These are phyloP conservation scores for Podotricha telesiphe DNA, from an alignment of 2,888 invertebrate species.

Conservation along the genomic window DNA sequence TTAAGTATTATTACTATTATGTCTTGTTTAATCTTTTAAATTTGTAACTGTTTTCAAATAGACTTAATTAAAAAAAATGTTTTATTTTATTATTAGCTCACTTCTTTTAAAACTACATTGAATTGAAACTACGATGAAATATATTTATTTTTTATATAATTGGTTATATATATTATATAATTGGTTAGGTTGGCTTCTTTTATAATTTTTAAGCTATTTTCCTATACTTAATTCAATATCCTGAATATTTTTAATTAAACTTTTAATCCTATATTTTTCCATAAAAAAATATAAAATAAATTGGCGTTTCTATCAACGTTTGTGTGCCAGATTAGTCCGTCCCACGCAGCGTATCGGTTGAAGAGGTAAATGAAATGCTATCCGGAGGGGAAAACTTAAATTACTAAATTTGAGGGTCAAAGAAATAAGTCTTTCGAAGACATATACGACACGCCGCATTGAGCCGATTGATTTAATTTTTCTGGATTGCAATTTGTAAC, in stretches of 20 bases:
- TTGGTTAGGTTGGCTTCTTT: no score
- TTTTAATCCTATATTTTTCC: not conserved
- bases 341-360: conserved; percentile 83
- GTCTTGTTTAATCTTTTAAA: no score
- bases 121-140: not conserved
- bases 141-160: no score
- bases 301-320: conserved; percentile 56
- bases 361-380: conserved; percentile 84
- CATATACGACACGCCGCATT: conserved; percentile 65
- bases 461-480: conserved; percentile 71
- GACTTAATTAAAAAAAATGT: no score
- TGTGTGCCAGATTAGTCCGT: conserved; percentile 80
- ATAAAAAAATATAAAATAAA: conserved; percentile 1
- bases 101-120: not conserved
- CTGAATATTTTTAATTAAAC: not conserved
- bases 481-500: conserved; percentile 13
- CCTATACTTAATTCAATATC: no score
- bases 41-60: not conserved
- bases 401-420: conserved; percentile 84
- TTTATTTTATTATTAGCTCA: not conserved
- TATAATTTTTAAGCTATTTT: no score
- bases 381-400: conserved; percentile 84
- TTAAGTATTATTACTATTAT: no score
- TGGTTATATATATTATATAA: no score
- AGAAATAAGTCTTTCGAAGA: conserved; percentile 79